phyloP scores from a whole-genome alignment of 2,797 vertebrate genomes.

The Poecilia gillii region DNA sequence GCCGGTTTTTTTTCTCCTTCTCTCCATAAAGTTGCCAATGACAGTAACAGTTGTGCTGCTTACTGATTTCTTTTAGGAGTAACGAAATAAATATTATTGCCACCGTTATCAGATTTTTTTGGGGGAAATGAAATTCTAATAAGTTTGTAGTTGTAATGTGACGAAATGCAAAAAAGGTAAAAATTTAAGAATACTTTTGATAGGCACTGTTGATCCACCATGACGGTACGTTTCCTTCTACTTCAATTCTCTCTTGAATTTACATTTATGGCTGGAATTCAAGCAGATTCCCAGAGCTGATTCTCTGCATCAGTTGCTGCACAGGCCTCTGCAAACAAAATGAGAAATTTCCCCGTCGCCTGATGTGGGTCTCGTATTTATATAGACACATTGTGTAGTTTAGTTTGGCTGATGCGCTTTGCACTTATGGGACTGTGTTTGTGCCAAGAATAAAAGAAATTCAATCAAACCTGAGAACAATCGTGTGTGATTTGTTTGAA shows the following conservation, averaged over 20 bases:
- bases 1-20: not conserved
- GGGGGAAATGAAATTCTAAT: not conserved
- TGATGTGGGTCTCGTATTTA: constrained; percentile 60
- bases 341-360: constrained; percentile 15
- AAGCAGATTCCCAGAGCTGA: not conserved
- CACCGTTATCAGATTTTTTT: not conserved
- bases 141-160: not conserved
- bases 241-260: not conserved
- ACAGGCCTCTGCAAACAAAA: constrained; percentile 42
- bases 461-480: constrained; percentile 67
- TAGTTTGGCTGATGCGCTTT: constrained; percentile 20
- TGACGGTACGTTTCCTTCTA: not conserved
- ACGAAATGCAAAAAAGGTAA: not conserved
- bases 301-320: constrained; percentile 1
- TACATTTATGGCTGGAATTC: not conserved
- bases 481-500: constrained; percentile 48
- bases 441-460: constrained; percentile 18
- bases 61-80: not conserved
- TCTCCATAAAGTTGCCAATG: not conserved
- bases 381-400: constrained; percentile 39
- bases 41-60: not conserved
- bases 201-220: not conserved
- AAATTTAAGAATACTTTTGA: not conserved
- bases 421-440: constrained; percentile 38
- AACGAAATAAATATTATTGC: not conserved